Evolutionary conservation across 2,888 invertebrate species (phyloP), one percentile per base, ranked within the genome.

Genomic region (Cerceris ruficornis): DNA sequence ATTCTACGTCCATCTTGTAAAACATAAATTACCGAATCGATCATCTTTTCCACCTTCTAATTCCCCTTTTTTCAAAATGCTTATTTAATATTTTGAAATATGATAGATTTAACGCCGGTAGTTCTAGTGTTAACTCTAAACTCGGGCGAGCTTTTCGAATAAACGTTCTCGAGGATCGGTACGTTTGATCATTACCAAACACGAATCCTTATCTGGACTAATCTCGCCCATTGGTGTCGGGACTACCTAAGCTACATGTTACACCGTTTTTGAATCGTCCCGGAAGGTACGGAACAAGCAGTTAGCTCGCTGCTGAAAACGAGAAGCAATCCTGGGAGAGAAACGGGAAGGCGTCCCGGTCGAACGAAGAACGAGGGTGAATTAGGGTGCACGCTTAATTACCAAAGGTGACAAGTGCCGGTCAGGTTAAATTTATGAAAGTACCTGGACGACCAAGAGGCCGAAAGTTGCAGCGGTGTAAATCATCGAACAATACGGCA

Each of bases 301-400:
- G 73, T 71, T 65, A 68, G 73, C 66, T 77, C 64, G 60, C 64
- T 54, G 65, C 64, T 11, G 68, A 64, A 64, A 57, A 69, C 39
- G 55, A 13, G 65, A 14, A 55, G 55, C 42, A 39, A 43, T 17
- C 14, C 7, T 41, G 14, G 64, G 70, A 77, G 74, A 80, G 69
- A 75, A 78, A 66, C 57, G 79, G 49, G 42, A 28, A 6, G 17
- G 6, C n/a, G 65, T 39, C 62, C 61, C 49, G 11, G 62, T 7
- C 50, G 59, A 50, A 42, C 42, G 28, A 54, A 66, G 73, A 69
- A 52, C 54, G 62, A 75, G 75, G 70, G 66, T 67, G 82, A 82
- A 87, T 86, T 83, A 81, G 86, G 85, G 84, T 85, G 83, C 82
- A 81, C 84, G 83, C 86, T 90, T 89, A 90, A 90, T 90, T 90